These are phyloP conservation scores for Epinephelus malabaricus DNA, from an alignment of 2,797 vertebrate species.

Conservation along the genomic window DNA sequence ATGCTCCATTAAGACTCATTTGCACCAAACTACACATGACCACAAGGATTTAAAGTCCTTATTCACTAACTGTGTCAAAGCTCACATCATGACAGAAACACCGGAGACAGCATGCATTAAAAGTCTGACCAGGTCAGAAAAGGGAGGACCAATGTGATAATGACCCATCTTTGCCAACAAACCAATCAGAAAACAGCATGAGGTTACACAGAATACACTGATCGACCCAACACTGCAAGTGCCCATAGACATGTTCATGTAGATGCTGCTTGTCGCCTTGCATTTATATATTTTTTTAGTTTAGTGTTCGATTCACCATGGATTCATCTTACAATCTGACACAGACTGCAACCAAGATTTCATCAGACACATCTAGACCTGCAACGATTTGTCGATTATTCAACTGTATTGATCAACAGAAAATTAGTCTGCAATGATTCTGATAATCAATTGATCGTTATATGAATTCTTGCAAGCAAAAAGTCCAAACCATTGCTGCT, in stretches of 20 bases:
- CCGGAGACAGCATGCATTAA: too few relatives aligned
- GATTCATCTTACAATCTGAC: neutral
- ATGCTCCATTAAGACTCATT: neutral
- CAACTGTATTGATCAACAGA: neutral
- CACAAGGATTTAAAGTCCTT: neutral
- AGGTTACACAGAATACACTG: neutral
- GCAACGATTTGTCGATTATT: neutral
- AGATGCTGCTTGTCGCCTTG: neutral
- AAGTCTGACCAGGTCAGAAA: too few relatives aligned
- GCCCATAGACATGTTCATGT: neutral
- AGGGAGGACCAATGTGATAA: neutral
- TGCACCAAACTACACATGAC: neutral
- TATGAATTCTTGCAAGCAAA: neutral
- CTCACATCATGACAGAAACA: neutral
- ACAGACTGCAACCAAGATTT: constrained; percentile 1
- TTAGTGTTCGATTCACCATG: neutral
- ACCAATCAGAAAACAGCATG: neutral
- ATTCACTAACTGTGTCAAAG: too few relatives aligned
- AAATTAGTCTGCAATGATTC: neutral
- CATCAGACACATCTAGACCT: neutral
- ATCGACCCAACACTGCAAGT: neutral
- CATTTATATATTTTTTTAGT: neutral
- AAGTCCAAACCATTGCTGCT: neutral
- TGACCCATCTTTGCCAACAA: neutral
- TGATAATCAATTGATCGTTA: neutral